Evolutionary conservation across 1,140 invertebrate species (phyloP), one percentile per base, ranked within the genome.

Genomic region (Luehdorfia chinensis): DNA sequence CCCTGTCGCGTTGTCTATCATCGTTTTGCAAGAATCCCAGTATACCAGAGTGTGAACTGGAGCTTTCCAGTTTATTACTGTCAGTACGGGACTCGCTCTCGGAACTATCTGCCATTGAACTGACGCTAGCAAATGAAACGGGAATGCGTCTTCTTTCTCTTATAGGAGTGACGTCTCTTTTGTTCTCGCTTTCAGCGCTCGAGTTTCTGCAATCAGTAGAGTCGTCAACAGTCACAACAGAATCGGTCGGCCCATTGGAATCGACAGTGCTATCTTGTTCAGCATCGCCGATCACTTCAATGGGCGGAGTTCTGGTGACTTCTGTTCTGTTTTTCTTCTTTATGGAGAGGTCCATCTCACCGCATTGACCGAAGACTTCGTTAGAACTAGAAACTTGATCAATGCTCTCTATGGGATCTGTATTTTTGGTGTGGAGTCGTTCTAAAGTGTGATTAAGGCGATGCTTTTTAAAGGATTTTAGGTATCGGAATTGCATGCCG

Each of bases 381-480:
- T 93, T 92, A 1, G 92, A 93, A 65, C 92, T 93, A 27, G 92
- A 91, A 1, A 93, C 92, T 58, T 92, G 91, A 60, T 93, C 92
- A 55, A 87, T 88, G 4, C 84, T 78, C 43, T 90, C 89, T 0
- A 87, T 69, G 3, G 52, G 52, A 4, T 86, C 78, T 54, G 88
- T 63, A 37, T 79, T 89, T 59, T 90, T 92, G 3, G 90, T 90
- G 57, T 95, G 94, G 6, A 95, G 85, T 37, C 93, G 90, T 68
- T 95, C 94, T 1, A 95, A 71, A 1, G 94, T 93, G 67, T 96
- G 95, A 67, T 96, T 96, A 12, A 96, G 87, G 7, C 94, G 89
- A 67, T 96, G 95, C 77, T 96, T 96, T 75, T 95, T 95, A 75
- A 96, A 96, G 0, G 94, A 96, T 71, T 96, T 96, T 12, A 96